Conservation (phyloP, 2,888 invertebrate species). For the Catocala sponsa region DNA sequence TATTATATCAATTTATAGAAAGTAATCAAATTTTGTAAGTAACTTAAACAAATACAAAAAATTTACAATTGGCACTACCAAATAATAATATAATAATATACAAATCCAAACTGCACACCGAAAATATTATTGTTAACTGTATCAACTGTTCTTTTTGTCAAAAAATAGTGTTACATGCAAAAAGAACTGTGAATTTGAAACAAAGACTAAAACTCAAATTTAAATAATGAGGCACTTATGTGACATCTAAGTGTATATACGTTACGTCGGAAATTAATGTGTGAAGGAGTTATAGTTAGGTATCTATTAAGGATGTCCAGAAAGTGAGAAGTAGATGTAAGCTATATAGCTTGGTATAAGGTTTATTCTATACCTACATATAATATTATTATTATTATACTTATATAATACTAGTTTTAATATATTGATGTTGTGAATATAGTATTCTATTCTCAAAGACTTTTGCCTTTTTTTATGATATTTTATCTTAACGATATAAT, state of each 20-base stretch:
- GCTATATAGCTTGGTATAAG: constrained; percentile 45
- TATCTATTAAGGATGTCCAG: constrained; percentile 68
- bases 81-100: no score
- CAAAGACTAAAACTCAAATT: no score
- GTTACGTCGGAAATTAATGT: constrained; percentile 33
- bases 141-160: no score
- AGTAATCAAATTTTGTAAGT: no score
- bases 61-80: no score
- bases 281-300: constrained; percentile 47
- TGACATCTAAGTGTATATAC: constrained; percentile 17
- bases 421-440: constrained; percentile 60
- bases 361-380: constrained; percentile 38
- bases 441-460: constrained; percentile 60
- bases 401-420: constrained; percentile 43
- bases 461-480: constrained; percentile 65
- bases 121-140: no score
- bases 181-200: no score
- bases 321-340: constrained; percentile 70
- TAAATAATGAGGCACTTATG: background rate
- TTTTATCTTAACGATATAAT: constrained; percentile 35
- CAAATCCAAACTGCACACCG: no score
- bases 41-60: no score
- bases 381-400: constrained; percentile 29
- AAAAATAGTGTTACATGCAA: no score
- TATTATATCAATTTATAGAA: no score